Conservation (phyloP, 2,113 vertebrate genomes). For the Pluvianellus socialis region DNA sequence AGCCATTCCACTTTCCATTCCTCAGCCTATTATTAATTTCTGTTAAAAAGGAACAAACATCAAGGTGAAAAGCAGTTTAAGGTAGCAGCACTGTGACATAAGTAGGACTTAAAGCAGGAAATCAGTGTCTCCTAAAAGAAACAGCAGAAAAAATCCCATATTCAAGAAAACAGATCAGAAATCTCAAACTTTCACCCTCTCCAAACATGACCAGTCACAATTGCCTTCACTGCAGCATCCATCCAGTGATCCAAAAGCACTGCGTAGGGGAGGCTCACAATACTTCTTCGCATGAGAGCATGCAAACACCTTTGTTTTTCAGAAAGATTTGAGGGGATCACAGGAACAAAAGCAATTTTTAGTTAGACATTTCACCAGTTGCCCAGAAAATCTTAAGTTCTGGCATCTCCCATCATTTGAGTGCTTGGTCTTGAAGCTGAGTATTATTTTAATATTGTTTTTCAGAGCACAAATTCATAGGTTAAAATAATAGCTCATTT, state of each 20-base stretch:
- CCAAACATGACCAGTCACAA: not conserved
- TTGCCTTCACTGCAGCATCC: not conserved
- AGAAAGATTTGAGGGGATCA: not conserved
- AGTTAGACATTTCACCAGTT: not conserved
- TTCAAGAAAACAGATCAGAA: not conserved
- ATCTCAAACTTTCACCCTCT: not conserved
- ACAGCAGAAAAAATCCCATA: not conserved
- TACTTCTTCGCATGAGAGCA: not conserved
- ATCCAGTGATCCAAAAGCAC: not conserved
- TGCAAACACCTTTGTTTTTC: not conserved
- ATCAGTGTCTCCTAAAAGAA: not conserved
- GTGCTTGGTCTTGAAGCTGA: not conserved
- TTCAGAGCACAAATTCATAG: not conserved
- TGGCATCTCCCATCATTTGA: not conserved
- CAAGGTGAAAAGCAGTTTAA: not conserved
- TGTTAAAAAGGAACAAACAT: not conserved
- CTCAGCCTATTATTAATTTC: not conserved
- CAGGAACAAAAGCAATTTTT: not conserved
- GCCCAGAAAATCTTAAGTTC: not conserved
- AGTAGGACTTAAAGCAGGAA: not conserved
- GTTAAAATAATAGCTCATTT: not conserved
- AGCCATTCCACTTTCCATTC: not conserved
- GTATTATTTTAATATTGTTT: not conserved
- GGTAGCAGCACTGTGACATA: not conserved
- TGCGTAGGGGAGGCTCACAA: not conserved